phyloP scores from a whole-genome alignment of 2,888 invertebrate species.

The Melolontha melolontha region DNA sequence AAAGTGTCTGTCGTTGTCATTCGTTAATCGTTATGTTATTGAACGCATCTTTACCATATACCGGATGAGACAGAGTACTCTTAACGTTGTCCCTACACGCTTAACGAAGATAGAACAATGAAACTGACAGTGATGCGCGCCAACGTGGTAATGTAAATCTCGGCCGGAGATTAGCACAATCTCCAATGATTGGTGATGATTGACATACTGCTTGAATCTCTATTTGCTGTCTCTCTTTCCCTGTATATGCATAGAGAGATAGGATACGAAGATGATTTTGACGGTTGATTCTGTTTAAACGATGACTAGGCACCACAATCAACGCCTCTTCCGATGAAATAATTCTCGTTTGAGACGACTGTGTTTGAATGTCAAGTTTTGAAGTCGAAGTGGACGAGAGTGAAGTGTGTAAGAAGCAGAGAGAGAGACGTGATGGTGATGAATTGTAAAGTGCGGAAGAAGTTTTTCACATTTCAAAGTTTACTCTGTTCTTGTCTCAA shows the following conservation, averaged over 20 bases:
- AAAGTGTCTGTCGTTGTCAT: conserved; percentile 39
- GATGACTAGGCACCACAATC: conserved; percentile 32
- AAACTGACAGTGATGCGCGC: conserved; percentile 35
- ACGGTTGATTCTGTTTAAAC: conserved; percentile 33
- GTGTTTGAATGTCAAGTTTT: conserved; percentile 11
- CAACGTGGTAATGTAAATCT: conserved; percentile 37
- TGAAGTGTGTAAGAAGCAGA: conserved; percentile 15
- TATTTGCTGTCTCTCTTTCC: conserved; percentile 8
- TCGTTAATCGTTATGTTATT: conserved; percentile 42
- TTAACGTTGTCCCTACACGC: conserved; percentile 1
- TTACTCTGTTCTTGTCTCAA: not conserved
- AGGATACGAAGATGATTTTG: conserved; percentile 22
- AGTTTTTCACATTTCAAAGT: conserved; percentile 15
- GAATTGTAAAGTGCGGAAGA: not conserved
- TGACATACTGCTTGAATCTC: conserved; percentile 34
- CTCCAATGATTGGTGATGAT: conserved; percentile 46
- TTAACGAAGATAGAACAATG: conserved; percentile 19
- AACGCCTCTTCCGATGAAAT: conserved; percentile 11
- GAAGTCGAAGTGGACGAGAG: conserved; percentile 7
- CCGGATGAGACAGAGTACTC: conserved; percentile 20
- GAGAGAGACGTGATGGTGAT: conserved; percentile 9
- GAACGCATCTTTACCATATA: conserved; percentile 33
- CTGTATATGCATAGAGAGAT: not conserved
- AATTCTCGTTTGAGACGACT: conserved; percentile 15
- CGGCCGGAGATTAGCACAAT: conserved; percentile 45